A percentile compares a stretch with the other conserved stretches of the same genome.
Evolutionary conservation across 37 sponge, comb jelly and placozoan genomes (phyloP).

Genomic region (Beroe ovata): DNA sequence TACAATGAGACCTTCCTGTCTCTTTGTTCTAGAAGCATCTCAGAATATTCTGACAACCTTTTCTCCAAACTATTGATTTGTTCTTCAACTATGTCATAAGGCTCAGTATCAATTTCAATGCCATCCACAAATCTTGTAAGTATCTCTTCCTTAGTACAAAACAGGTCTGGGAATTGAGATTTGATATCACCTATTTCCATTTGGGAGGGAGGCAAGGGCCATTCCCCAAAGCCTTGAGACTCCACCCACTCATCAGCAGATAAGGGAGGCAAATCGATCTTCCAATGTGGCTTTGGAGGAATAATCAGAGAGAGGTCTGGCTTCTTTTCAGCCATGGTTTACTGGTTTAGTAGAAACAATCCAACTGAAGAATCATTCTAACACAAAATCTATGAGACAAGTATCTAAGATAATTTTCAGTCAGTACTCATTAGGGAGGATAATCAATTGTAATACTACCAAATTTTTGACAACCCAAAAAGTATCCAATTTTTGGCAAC

Average conservation of each 20-base stretch:
- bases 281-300: conserved; percentile 37
- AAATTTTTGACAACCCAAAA: too few relatives aligned
- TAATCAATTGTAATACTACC: too few relatives aligned
- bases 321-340: background rate
- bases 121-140: conserved; percentile 28
- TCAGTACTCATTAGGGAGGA: too few relatives aligned
- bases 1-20: background rate
- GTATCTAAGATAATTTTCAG: too few relatives aligned
- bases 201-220: conserved; percentile 49
- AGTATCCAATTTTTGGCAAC: too few relatives aligned
- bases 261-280: conserved; percentile 21
- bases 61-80: conserved; percentile 62
- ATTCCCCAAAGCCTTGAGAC: conserved; percentile 60
- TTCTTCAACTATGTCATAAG: conserved; percentile 63
- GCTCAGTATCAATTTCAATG: conserved; percentile 65
- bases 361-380: too few relatives aligned
- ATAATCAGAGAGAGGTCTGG: conserved; percentile 12
- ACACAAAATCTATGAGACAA: too few relatives aligned
- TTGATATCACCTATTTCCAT: conserved; percentile 18
- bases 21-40: conserved; percentile 38
- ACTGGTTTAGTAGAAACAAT: too few relatives aligned
- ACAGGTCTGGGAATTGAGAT: conserved; percentile 35
- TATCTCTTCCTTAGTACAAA: conserved; percentile 33
- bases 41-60: conserved; percentile 9
- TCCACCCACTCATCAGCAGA: conserved; percentile 56